Percentiles rank a stretch among this genome's conserved stretches.
Evolutionary conservation across 2,113 vertebrate species (phyloP).

Genomic region (Rynchops niger): DNA sequence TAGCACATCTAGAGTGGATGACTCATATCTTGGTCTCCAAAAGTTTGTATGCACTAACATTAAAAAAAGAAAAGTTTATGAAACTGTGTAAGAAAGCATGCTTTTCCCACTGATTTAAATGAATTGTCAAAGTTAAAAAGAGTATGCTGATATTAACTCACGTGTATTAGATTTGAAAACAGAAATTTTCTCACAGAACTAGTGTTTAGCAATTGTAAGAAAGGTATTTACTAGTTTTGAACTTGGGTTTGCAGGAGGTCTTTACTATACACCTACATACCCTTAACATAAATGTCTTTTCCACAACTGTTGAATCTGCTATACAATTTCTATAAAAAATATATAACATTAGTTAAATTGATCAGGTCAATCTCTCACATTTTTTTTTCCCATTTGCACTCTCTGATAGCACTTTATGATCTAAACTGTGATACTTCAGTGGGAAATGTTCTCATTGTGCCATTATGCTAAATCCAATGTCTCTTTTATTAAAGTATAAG

Average conservation of each 20-base stretch:
- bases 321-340: not conserved
- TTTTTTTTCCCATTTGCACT: not conserved
- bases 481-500: not conserved
- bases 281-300: not conserved
- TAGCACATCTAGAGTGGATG: not conserved
- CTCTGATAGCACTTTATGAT: not conserved
- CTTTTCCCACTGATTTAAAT: not conserved
- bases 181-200: not conserved
- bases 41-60: not conserved
- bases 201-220: not conserved
- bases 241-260: not conserved
- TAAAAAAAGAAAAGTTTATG: not conserved
- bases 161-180: not conserved
- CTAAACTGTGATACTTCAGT: not conserved
- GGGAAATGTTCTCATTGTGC: not conserved
- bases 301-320: not conserved
- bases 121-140: not conserved
- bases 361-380: not conserved
- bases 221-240: not conserved
- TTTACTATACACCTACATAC: not conserved
- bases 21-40: not conserved
- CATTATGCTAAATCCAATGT: not conserved
- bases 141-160: not conserved
- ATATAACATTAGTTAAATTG: not conserved
- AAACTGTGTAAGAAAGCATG: not conserved